Evolutionary conservation across 1,140 invertebrate genomes (phyloP).

Genomic region (Metaphire vulgaris): DNA sequence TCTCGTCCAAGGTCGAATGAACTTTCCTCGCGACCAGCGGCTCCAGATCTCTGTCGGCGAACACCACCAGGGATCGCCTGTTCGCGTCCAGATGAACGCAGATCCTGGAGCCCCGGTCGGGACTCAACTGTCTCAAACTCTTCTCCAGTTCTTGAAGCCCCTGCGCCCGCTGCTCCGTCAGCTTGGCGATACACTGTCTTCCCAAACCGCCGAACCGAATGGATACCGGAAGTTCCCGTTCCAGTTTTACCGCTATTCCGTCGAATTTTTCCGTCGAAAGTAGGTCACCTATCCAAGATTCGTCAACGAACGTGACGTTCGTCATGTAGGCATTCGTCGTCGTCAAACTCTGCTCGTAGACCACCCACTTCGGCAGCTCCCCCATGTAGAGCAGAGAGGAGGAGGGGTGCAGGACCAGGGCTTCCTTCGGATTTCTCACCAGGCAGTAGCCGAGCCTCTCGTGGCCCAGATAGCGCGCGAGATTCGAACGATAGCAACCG

Average conservation of each 20-base stretch:
- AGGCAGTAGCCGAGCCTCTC: slow-evolving; percentile 2
- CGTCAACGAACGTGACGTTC: slow-evolving; percentile 7
- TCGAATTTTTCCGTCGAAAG: not conserved
- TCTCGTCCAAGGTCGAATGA: not conserved
- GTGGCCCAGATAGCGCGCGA: slow-evolving; percentile 9
- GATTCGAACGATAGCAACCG: slow-evolving; percentile 3
- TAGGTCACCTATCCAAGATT: slow-evolving; percentile 7
- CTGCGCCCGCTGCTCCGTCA: not conserved
- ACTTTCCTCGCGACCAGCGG: not conserved
- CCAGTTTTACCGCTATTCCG: not conserved
- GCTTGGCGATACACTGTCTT: not conserved
- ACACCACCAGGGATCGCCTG: not conserved
- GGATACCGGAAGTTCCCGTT: not conserved
- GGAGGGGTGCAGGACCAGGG: slow-evolving; percentile 11
- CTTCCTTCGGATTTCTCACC: not conserved
- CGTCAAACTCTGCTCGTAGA: slow-evolving; percentile 2
- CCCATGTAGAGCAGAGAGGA: slow-evolving; percentile 14
- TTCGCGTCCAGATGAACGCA: not conserved
- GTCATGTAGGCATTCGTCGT: slow-evolving; percentile 8
- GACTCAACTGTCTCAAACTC: not conserved
- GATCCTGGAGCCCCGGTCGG: not conserved
- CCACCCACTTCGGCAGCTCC: slow-evolving; percentile 4
- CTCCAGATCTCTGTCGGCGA: not conserved
- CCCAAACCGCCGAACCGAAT: not conserved
- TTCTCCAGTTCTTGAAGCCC: not conserved